Evolutionary conservation across 1,140 invertebrate species (phyloP).

Genomic region (Zeugodacus cucurbitae): DNA sequence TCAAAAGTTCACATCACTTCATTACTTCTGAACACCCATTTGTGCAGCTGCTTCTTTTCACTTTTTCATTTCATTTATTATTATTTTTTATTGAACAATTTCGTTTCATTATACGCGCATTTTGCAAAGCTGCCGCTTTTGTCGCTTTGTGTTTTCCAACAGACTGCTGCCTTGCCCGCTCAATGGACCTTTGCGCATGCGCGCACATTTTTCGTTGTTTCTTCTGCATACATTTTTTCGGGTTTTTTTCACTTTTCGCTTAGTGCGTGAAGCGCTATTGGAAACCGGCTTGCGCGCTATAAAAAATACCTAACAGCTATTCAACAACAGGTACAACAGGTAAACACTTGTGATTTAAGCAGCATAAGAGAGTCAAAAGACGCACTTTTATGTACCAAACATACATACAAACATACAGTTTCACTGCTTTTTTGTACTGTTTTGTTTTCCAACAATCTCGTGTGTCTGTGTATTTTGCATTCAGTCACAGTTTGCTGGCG

Average conservation of each 20-base stretch:
- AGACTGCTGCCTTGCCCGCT: background rate
- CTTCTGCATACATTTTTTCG: background rate
- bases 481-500: background rate
- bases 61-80: background rate
- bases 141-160: background rate
- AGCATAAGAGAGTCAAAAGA: background rate
- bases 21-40: background rate
- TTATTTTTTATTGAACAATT: background rate
- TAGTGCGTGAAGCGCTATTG: background rate
- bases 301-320: constrained; percentile 28
- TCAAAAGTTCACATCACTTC: constrained; percentile 12
- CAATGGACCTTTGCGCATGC: background rate
- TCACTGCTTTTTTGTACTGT: background rate
- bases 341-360: background rate
- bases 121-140: background rate
- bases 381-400: background rate
- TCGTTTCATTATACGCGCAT: background rate
- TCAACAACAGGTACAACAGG: constrained; percentile 5
- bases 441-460: background rate
- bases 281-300: background rate
- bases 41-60: background rate
- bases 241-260: background rate
- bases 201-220: background rate
- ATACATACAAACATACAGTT: background rate
- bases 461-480: background rate